Evolutionary conservation across 1,140 invertebrate species (phyloP).

Genomic region (Eciton burchellii): DNA sequence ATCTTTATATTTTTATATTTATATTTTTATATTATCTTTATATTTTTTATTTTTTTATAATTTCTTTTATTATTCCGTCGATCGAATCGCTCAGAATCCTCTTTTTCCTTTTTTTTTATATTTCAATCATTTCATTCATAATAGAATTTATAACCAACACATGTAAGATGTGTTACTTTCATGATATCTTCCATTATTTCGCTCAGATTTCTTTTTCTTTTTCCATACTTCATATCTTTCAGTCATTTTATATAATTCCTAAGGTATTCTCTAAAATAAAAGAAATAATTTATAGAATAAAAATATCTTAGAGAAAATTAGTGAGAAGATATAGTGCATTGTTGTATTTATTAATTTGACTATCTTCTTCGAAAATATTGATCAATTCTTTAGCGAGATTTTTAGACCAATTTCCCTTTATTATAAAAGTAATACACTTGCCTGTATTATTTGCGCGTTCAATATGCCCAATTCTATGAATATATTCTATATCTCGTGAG

Average conservation of each 20-base stretch:
- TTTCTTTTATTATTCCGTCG: too few species aligned
- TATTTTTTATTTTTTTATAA: too few species aligned
- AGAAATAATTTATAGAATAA: slow-evolving; percentile 34
- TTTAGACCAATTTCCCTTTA: slow-evolving; percentile 92
- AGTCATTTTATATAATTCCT: slow-evolving; percentile 90
- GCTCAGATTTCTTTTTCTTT: slow-evolving; percentile 82
- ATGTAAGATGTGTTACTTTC: too few species aligned
- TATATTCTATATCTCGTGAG: slow-evolving; percentile 95
- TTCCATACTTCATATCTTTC: slow-evolving; percentile 89
- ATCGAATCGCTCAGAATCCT: slow-evolving; percentile 47
- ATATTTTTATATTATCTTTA: too few species aligned
- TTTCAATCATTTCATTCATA: slow-evolving; percentile 90
- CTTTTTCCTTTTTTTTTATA: slow-evolving; percentile 88
- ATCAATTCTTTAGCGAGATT: slow-evolving; percentile 93
- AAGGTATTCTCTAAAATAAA: slow-evolving; percentile 87
- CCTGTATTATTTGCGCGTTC: slow-evolving; percentile 95
- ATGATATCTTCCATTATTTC: slow-evolving; percentile 77
- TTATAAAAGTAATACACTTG: slow-evolving; percentile 92
- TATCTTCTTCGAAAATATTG: slow-evolving; percentile 92
- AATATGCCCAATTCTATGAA: slow-evolving; percentile 94
- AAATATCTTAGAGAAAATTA: background rate
- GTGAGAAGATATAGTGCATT: background rate
- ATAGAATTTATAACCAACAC: too few species aligned
- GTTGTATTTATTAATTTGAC: slow-evolving; percentile 85
- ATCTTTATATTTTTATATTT: too few species aligned